phyloP scores from a whole-genome alignment of 2,113 vertebrate species.

The Percina caprodes region DNA sequence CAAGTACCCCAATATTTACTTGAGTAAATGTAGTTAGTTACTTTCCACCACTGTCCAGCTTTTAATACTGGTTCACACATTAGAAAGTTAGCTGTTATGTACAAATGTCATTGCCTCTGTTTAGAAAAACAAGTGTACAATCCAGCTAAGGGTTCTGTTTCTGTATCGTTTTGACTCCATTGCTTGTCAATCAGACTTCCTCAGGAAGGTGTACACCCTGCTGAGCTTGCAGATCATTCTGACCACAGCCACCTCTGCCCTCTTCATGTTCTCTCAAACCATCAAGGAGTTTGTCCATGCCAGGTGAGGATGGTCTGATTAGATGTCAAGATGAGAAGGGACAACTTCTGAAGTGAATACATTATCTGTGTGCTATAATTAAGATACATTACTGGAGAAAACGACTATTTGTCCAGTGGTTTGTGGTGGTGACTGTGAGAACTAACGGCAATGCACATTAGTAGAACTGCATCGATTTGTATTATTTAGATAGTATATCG shows the following conservation, averaged over 20 bases:
- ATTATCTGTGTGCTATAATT: too few species aligned
- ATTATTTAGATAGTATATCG: too few species aligned
- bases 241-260: slow-evolving; percentile 88
- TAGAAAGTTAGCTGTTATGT: too few species aligned
- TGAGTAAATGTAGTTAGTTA: too few species aligned
- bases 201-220: slow-evolving; percentile 95
- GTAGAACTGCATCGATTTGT: too few species aligned
- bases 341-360: too few species aligned
- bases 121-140: neutral
- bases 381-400: too few species aligned
- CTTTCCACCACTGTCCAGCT: neutral
- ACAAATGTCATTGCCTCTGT: neutral
- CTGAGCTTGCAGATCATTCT: slow-evolving; percentile 92
- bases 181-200: slow-evolving; percentile 84
- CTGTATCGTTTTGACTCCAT: neutral
- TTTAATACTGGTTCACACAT: neutral
- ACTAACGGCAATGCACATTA: too few species aligned
- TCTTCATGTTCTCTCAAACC: slow-evolving; percentile 89
- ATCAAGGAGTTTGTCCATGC: slow-evolving; percentile 89
- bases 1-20: too few species aligned
- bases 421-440: too few species aligned
- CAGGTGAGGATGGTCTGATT: slow-evolving; percentile 83
- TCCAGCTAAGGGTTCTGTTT: too few species aligned
- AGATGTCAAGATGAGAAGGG: neutral
- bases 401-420: too few species aligned